A percentile compares a stretch with the other conserved stretches of the same genome.
Conservation (phyloP, 2,113 vertebrate species). For the Cichladusa arquata region DNA sequence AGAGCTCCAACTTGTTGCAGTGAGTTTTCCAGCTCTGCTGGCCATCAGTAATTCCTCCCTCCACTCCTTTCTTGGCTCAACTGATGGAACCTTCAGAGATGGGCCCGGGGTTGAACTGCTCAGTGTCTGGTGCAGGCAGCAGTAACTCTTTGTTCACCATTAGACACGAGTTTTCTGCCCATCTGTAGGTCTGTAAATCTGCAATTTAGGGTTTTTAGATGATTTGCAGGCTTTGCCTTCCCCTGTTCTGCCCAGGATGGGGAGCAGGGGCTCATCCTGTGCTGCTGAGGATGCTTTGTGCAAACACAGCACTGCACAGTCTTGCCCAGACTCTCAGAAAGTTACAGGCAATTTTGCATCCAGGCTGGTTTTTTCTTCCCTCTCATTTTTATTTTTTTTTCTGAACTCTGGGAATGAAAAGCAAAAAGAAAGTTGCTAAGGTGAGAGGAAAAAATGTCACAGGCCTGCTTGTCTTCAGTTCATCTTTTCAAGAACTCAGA, state of each 20-base stretch:
- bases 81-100: neutral
- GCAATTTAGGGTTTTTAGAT: neutral
- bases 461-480: neutral
- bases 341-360: neutral
- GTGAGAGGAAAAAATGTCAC: neutral
- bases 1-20: neutral
- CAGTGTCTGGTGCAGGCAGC: neutral
- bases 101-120: neutral
- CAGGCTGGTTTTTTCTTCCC: neutral
- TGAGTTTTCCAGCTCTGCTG: neutral
- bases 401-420: neutral
- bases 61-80: neutral
- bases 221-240: neutral
- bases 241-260: accelerated
- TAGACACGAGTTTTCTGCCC: neutral
- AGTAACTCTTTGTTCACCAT: neutral
- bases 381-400: neutral
- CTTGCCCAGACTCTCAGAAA: neutral
- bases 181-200: neutral
- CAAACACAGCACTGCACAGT: neutral
- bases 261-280: accelerated
- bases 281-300: neutral
- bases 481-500: neutral
- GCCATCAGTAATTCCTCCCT: neutral
- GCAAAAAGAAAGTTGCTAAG: neutral